phyloP scores from a whole-genome alignment of 2,113 vertebrate genomes.

The Malurus elegans region DNA sequence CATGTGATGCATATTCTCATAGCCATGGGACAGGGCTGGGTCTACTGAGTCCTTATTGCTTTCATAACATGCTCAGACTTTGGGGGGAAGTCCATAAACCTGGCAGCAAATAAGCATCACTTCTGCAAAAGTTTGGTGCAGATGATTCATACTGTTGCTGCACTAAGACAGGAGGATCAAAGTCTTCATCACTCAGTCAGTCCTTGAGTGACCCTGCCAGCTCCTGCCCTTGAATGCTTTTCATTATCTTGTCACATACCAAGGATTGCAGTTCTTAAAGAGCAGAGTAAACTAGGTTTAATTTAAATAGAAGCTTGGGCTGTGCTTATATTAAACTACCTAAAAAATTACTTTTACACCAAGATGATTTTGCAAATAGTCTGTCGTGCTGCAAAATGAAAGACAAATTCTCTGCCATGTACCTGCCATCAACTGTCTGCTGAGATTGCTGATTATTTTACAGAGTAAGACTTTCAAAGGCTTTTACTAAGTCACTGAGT shows the following conservation, averaged over 20 bases:
- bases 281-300: neutral
- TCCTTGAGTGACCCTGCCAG: neutral
- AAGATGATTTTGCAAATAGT: neutral
- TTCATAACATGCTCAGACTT: neutral
- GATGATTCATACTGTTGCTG: neutral
- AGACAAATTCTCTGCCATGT: neutral
- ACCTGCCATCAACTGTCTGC: neutral
- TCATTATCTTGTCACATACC: neutral
- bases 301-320: neutral
- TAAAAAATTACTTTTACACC: neutral
- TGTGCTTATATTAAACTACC: neutral
- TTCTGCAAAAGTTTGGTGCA: neutral
- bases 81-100: neutral
- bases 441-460: neutral
- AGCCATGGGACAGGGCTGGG: neutral
- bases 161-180: neutral
- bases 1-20: neutral
- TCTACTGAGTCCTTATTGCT: neutral
- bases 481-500: neutral
- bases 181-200: neutral
- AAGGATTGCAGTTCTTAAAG: neutral
- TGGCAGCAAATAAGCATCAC: neutral
- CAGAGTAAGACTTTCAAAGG: neutral
- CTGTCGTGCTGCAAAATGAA: neutral
- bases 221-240: neutral